Conservation (phyloP, 2,113 vertebrate genomes). For the Neodontobutis hainanensis region DNA sequence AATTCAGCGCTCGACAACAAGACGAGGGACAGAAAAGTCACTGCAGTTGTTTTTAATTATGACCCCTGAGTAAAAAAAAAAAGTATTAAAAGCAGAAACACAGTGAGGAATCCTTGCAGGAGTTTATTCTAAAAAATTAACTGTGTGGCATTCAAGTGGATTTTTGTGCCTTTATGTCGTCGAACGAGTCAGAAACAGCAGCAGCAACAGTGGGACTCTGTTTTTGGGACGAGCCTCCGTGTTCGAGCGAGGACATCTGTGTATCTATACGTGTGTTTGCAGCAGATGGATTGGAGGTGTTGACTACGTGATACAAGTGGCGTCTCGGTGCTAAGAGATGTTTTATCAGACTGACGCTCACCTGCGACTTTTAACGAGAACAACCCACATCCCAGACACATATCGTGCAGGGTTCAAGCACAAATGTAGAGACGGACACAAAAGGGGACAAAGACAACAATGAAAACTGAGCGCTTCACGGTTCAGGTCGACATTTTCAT, state of each 20-base stretch:
- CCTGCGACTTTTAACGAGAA: slow-evolving; percentile 49
- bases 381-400: slow-evolving; percentile 45
- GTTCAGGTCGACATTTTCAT: not conserved
- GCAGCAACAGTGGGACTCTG: not conserved
- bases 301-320: slow-evolving; percentile 58
- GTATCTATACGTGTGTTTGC: slow-evolving; percentile 10
- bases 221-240: not conserved
- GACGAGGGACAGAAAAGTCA: slow-evolving; percentile 5
- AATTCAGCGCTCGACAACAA: not conserved
- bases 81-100: slow-evolving; percentile 37
- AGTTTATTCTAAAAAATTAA: too few relatives aligned
- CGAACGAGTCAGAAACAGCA: too few relatives aligned
- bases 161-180: too few relatives aligned
- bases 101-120: not conserved
- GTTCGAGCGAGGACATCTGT: slow-evolving; percentile 14
- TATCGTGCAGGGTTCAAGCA: slow-evolving; percentile 3
- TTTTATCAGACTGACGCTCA: slow-evolving; percentile 63
- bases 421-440: not conserved
- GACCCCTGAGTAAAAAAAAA: slow-evolving; percentile 42
- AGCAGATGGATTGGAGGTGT: slow-evolving; percentile 50
- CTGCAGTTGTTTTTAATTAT: slow-evolving; percentile 55
- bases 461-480: not conserved
- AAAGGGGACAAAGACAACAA: not conserved
- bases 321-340: slow-evolving; percentile 61
- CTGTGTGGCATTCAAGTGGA: too few relatives aligned